Evolutionary conservation across 1,140 invertebrate genomes (phyloP).

Genomic region (Stenopsyche tienmushanensis): DNA sequence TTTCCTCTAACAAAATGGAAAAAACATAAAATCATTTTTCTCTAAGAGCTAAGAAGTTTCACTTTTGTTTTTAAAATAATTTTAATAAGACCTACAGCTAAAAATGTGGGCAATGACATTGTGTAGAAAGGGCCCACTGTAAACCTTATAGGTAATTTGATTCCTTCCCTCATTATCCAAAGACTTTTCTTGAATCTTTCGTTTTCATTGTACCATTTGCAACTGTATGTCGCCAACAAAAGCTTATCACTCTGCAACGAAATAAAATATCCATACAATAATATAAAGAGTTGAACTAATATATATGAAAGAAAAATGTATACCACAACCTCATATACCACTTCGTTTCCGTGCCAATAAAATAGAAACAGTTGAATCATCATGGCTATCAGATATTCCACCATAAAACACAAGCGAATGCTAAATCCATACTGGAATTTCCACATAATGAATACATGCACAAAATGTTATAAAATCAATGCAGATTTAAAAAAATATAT

Average conservation of each 20-base stretch:
- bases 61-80: conserved; percentile 6
- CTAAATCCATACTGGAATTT: conserved; percentile 43
- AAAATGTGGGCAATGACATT: conserved; percentile 47
- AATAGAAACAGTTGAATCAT: conserved; percentile 46
- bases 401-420: conserved; percentile 42
- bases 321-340: conserved; percentile 43
- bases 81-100: conserved; percentile 43
- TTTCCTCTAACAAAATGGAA: no score
- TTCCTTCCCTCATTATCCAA: conserved; percentile 42
- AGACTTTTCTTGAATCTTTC: conserved; percentile 41
- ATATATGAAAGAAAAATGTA: conserved; percentile 2
- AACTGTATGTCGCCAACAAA: conserved; percentile 43
- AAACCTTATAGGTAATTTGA: conserved; percentile 45
- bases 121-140: conserved; percentile 48
- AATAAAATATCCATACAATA: conserved; percentile 13
- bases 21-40: no score
- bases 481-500: conserved; percentile 3
- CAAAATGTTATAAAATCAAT: background rate
- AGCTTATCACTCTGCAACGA: conserved; percentile 44
- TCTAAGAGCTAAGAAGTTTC: no score
- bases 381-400: conserved; percentile 46
- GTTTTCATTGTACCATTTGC: conserved; percentile 42
- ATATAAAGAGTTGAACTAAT: background rate
- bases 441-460: background rate
- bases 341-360: conserved; percentile 47